A percentile compares a stretch with the other conserved stretches of the same genome.
Conservation (phyloP, 2,888 invertebrate species). For the Plebejus melissa region DNA sequence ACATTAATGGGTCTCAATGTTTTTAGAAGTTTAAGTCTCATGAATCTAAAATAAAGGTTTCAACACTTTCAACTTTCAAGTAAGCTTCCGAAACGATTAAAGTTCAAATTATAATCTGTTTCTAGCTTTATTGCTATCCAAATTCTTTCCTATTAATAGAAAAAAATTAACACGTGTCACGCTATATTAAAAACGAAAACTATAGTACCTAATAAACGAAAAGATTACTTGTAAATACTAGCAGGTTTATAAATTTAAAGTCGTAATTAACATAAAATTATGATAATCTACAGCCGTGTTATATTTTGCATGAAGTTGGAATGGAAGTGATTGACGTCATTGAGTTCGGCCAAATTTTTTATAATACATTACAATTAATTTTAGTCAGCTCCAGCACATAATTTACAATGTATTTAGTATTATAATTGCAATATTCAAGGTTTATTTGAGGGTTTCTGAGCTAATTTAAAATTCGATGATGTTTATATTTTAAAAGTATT, state of each 20-base stretch:
- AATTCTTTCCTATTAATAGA: background rate
- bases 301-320: constrained; percentile 16
- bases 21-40: background rate
- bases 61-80: no score
- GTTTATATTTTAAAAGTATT: background rate
- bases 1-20: background rate
- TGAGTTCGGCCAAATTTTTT: background rate
- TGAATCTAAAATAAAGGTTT: no score
- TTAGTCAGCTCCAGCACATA: background rate
- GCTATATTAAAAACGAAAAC: background rate
- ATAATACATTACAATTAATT: background rate
- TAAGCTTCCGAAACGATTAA: background rate
- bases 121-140: background rate
- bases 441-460: background rate
- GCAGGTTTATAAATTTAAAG: background rate
- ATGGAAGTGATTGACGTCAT: background rate
- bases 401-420: background rate
- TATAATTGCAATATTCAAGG: constrained; percentile 1
- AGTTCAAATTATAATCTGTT: background rate
- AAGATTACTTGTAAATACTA: background rate
- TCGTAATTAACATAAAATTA: constrained; percentile 1
- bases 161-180: background rate
- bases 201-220: background rate
- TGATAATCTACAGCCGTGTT: background rate
- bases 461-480: background rate